These are phyloP conservation scores for Zaprionus obscuricornis DNA, from an alignment of 2,888 invertebrate species.

Conservation along the genomic window DNA sequence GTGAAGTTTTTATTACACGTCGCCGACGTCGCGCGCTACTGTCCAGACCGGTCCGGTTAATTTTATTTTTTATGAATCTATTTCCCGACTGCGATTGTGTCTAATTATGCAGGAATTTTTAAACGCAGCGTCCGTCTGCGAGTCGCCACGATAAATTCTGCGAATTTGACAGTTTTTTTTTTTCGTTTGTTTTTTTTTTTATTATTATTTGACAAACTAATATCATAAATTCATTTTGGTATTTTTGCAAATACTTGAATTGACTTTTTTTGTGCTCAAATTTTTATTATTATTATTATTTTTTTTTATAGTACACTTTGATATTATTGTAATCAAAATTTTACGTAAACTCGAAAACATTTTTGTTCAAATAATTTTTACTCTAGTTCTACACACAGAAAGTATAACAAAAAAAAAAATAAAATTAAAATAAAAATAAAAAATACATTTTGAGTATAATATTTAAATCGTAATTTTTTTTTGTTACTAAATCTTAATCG, in stretches of 20 bases:
- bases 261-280: too few species aligned
- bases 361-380: neutral
- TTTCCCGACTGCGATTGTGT: conserved; percentile 51
- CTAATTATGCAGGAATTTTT: conserved; percentile 70
- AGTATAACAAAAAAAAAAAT: too few species aligned
- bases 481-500: neutral
- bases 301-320: too few species aligned
- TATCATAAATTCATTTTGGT: conserved; percentile 48
- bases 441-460: too few species aligned
- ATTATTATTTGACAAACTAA: conserved; percentile 24
- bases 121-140: conserved; percentile 42
- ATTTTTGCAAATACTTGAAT: neutral
- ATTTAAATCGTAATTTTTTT: too few species aligned
- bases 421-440: too few species aligned
- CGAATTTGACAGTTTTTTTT: conserved; percentile 50
- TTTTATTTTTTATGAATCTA: conserved; percentile 44
- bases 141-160: conserved; percentile 68
- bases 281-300: too few species aligned
- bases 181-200: neutral
- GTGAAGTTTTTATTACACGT: conserved; percentile 68
- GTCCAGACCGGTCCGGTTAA: conserved; percentile 61
- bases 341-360: neutral
- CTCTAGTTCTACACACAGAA: too few species aligned
- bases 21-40: conserved; percentile 48
- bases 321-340: too few species aligned